Conservation (phyloP, 2,888 invertebrate genomes). For the Melanotus villosus region DNA sequence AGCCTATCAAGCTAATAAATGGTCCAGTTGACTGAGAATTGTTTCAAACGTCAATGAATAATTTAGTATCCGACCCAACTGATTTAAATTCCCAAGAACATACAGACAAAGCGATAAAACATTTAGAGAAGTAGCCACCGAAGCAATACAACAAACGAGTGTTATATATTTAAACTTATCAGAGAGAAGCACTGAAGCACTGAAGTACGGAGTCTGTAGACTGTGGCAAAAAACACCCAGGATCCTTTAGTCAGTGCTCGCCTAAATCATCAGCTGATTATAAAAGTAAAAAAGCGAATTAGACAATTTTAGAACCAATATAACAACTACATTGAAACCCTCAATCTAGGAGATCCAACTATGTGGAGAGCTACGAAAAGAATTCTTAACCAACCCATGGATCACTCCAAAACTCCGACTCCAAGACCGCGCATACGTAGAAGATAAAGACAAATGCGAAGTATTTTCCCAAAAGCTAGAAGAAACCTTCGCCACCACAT, state of each 20-base stretch:
- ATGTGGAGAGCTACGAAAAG: no score
- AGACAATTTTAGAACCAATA: background rate
- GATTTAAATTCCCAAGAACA: background rate
- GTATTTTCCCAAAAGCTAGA: no score
- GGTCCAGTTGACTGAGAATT: no score
- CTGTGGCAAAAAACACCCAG: background rate
- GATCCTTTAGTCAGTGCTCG: background rate
- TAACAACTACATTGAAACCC: background rate
- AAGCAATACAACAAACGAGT: background rate
- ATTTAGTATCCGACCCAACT: background rate
- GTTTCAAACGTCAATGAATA: no score
- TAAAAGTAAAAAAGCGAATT: background rate
- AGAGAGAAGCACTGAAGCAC: background rate
- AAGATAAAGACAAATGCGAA: no score
- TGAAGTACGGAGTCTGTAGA: no score
- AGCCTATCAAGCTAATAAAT: no score
- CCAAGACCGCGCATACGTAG: no score
- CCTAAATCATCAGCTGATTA: background rate
- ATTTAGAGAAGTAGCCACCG: background rate
- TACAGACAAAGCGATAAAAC: background rate
- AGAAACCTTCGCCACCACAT: no score
- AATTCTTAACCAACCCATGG: no score
- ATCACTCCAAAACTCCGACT: no score
- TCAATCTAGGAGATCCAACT: background rate
- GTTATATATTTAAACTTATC: background rate